Evolutionary conservation across 1,140 invertebrate genomes (phyloP).

Genomic region (Papilio aristodemus): DNA sequence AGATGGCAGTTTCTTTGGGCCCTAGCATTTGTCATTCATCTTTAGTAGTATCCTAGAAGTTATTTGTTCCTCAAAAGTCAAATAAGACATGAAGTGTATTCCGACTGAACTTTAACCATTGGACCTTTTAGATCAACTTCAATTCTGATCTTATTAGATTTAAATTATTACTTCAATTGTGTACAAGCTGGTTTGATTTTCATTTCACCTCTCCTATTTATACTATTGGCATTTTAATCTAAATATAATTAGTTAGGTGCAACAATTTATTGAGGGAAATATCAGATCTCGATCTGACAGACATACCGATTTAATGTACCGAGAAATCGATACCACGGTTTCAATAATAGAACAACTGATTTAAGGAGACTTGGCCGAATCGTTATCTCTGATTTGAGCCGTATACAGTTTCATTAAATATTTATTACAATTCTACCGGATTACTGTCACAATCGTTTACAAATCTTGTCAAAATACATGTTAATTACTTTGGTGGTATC

Average conservation of each 20-base stretch:
- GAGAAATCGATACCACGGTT: constrained; percentile 46
- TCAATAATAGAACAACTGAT: constrained; percentile 36
- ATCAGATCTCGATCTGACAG: constrained; percentile 43
- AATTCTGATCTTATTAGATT: neutral
- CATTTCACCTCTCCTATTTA: constrained; percentile 32
- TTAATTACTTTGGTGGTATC: constrained; percentile 17
- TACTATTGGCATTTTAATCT: constrained; percentile 44
- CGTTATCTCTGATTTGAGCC: constrained; percentile 29
- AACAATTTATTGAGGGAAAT: constrained; percentile 57
- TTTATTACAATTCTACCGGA: constrained; percentile 25
- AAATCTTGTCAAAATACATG: constrained; percentile 32
- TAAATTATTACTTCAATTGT: neutral
- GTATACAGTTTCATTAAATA: constrained; percentile 19
- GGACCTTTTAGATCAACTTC: neutral
- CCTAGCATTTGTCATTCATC: no score
- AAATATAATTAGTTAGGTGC: constrained; percentile 46
- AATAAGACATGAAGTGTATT: neutral
- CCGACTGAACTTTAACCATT: neutral
- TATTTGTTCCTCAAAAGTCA: no score
- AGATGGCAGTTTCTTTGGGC: no score
- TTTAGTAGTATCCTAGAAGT: no score
- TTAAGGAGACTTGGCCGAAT: constrained; percentile 22
- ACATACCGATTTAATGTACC: constrained; percentile 52
- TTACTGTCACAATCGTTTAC: constrained; percentile 32
- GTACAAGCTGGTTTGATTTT: constrained; percentile 7